Evolutionary conservation across 2,797 vertebrate species (phyloP).

Genomic region (Lates japonicus): DNA sequence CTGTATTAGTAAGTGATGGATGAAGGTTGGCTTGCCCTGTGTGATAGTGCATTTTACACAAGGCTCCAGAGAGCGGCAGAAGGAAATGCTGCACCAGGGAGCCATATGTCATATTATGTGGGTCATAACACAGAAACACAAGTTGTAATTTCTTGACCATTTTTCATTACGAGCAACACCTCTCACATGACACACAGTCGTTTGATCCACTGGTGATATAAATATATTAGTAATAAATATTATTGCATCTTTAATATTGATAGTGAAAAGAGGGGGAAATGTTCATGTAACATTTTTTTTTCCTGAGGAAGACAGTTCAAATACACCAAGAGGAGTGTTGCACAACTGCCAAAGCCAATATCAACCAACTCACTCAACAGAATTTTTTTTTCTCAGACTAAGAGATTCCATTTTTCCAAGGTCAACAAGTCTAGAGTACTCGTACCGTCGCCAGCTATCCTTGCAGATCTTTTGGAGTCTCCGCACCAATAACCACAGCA

Average conservation of each 20-base stretch:
- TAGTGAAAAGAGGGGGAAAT: background rate
- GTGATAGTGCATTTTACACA: constrained; percentile 43
- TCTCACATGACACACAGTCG: background rate
- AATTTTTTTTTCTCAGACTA: background rate
- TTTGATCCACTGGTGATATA: background rate
- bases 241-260: background rate
- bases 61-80: constrained; percentile 32
- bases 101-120: constrained; percentile 63
- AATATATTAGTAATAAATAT: background rate
- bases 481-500: background rate
- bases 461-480: background rate
- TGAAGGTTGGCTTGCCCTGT: constrained; percentile 28
- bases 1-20: constrained; percentile 43
- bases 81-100: constrained; percentile 43
- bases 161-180: background rate
- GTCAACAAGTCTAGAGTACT: background rate
- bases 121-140: constrained; percentile 49
- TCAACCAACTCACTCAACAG: background rate
- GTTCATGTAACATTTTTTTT: background rate
- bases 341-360: background rate
- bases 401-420: background rate
- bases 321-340: background rate
- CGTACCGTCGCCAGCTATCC: background rate
- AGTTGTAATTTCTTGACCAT: constrained; percentile 1
- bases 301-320: constrained; percentile 2